Evolutionary conservation across 2,113 vertebrate species (phyloP), one percentile per base, ranked within the genome.

Genomic region (Zingel zingel): DNA sequence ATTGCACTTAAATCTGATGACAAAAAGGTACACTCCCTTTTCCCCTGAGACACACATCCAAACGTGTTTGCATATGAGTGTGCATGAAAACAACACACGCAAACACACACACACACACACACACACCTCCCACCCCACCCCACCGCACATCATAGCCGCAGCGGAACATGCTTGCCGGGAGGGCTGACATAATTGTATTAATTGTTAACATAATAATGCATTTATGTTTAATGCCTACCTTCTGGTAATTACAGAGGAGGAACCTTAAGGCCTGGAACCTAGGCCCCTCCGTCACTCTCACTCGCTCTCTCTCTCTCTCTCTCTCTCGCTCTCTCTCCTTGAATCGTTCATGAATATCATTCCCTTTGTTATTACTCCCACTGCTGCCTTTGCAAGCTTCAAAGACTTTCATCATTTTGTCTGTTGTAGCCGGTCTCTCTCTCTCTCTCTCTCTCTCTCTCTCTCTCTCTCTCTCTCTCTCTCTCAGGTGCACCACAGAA

Each of bases 221-320:
- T 95, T 95, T 93, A 94, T 94, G 92, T 94, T 94, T 95, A 94
- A 95, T 94, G 90, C 75, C 88, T 93, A 91, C 93, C 92, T 94
- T 83, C 91, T 95, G 91, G 94, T 93, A 92, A 93, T 94, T 93
- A 94, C 75, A 53, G 57, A 85, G 86, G 81, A 83, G 86, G 82
- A 75, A 91, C 88, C 90, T 88, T 74, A 71, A 90, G 89, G 88
- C 92, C 90, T 91, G 86, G 77, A 88, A 90, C 76, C 43, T 51
- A 18, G 36, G 58, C 54, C 70, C 76, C 64, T 63, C n/a, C 33
- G 9, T 67, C 71, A 59, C 50, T 39, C 79, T 61, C 50, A 23
- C 33, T 39, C 45, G 9, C 39, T 67, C 67, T 64, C 50, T 39
- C 79, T 61, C 50, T 27, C 33, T 39, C 45, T 67, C 67, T 64